These are phyloP conservation scores for Sebastes hubbsi DNA, from an alignment of 2,797 vertebrate genomes.

Conservation along the genomic window DNA sequence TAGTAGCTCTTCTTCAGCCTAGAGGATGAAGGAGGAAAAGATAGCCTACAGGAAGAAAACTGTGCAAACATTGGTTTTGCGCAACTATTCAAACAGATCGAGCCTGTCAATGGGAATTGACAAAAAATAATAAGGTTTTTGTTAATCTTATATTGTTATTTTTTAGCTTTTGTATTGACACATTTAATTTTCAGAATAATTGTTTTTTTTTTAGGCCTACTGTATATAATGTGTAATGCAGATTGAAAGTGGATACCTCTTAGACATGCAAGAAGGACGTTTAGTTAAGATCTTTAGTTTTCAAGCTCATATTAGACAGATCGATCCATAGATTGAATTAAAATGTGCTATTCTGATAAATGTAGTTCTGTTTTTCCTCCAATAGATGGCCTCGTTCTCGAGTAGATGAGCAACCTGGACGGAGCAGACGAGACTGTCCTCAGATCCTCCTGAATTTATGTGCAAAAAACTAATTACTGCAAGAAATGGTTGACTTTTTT, in stretches of 20 bases:
- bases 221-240: not conserved
- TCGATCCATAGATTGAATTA: not conserved
- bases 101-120: not conserved
- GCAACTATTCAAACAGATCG: not conserved
- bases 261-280: not conserved
- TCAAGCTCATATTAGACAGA: not conserved
- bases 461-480: not conserved
- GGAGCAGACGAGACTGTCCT: not conserved
- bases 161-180: too few species aligned
- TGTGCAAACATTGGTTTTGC: not conserved
- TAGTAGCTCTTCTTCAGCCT: not conserved
- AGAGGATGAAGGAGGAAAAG: not conserved
- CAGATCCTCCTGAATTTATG: not conserved
- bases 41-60: not conserved
- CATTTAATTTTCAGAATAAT: not conserved
- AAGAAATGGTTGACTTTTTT: not conserved
- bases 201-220: not conserved
- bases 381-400: conserved; percentile 75
- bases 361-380: conserved; percentile 56
- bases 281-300: not conserved
- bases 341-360: not conserved
- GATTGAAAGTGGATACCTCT: not conserved
- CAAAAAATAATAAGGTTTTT: not conserved
- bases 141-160: too few species aligned
- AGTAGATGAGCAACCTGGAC: conserved; percentile 41